Base-by-base conservation (phyloP, 2,113 vertebrate genomes). In the Sinosuthora webbiana region DNA sequence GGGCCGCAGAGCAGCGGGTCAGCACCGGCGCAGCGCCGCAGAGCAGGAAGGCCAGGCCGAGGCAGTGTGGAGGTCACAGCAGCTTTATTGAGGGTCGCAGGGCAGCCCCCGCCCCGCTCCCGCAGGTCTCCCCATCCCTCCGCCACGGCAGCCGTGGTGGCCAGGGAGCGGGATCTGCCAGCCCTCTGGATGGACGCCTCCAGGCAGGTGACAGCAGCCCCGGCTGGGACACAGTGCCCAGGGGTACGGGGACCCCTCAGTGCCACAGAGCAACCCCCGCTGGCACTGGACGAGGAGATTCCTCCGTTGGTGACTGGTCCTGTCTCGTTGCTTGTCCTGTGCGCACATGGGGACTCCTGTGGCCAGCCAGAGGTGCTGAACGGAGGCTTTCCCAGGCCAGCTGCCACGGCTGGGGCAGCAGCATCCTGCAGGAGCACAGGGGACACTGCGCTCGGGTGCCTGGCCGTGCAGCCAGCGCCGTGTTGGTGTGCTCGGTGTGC, bases 141-240 rank as follows among this genome's bases (percentile, higher is more conserved):
- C 25, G 10, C 47, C 68, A 1, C 1, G 1, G 57, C n/a, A 9
- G 55, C 62, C 13, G 22, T 1, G 45, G 20, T 17, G 55, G 6
- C n/a, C 7, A 0, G 7, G 18, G 47, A 64, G 30, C 10, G 4
- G 63, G 3, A 4, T 20, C 28, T 39, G n/a, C 47, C 76, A 25
- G 53, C 30, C 68, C 53, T 18, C 2, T 0, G 2, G 9, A 28
- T 15, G 50, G 30, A 41, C 21, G 3, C 10, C 59, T 12, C 19
- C 35, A 14, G 14, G 6, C 0, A 1, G 11, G 35, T 0, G 0
- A 4, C 24, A 14, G 69, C 50, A 73, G 77, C 49, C 9, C 6
- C 8, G 5, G 41, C 21, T 7, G 2, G 18, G 68, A 33, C 68
- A 63, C 41, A 10, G 0, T 0, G 5, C 2, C 24, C 33, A 2